phyloP scores from a whole-genome alignment of 2,797 vertebrate species.

The Diglossa cyanea region DNA sequence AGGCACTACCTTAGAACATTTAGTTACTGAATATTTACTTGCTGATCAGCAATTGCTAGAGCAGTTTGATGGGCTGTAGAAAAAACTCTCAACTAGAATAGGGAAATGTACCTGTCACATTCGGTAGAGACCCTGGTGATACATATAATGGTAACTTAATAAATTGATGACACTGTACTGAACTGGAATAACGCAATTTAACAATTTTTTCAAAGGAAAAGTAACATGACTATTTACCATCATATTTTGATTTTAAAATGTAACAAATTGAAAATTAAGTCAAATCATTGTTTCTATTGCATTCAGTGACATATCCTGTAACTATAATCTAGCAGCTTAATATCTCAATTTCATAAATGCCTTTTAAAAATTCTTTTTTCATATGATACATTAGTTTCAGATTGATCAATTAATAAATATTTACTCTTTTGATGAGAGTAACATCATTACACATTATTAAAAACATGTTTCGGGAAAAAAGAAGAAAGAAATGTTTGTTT shows the following conservation, averaged over 20 bases:
- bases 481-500: neutral
- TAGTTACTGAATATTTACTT: constrained; percentile 13
- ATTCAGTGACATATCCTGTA: neutral
- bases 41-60: neutral
- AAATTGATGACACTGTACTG: neutral
- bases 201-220: neutral
- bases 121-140: neutral
- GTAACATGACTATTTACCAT: neutral
- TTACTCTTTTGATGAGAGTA: neutral
- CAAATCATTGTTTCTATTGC: neutral
- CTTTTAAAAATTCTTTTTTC: neutral
- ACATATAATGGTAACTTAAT: neutral
- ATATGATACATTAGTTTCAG: neutral
- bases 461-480: neutral
- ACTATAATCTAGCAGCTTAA: neutral
- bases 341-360: neutral
- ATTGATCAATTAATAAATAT: neutral
- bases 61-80: neutral
- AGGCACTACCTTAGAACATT: neutral
- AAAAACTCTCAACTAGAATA: neutral
- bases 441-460: neutral
- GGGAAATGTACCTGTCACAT: neutral
- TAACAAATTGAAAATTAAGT: neutral
- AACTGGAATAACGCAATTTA: constrained; percentile 22
- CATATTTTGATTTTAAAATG: neutral